Evolutionary conservation across 2,888 invertebrate genomes (phyloP), one percentile per base, ranked within the genome.

Genomic region (Cylloceria caligata): DNA sequence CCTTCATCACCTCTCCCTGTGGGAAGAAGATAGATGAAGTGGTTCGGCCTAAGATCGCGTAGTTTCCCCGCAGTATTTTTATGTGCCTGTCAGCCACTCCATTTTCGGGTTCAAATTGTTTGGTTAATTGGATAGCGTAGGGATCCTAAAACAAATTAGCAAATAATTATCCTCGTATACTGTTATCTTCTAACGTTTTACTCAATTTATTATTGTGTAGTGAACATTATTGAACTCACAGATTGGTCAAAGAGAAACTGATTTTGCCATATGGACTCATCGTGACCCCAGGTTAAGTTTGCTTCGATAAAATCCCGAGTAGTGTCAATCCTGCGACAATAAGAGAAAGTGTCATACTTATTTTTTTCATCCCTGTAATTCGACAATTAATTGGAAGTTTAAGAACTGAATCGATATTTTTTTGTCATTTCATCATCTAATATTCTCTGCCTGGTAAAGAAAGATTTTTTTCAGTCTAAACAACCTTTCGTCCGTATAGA

Each of bases 211-310:
- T 9, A n/a, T n/a, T n/a, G n/a, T n/a, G n/a, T n/a, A n/a, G n/a
- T n/a, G n/a, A n/a, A n/a, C n/a, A n/a, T n/a, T n/a, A n/a, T n/a
- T 52, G 16, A 11, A 27, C 75, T 71, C 80, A 91, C 92, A 39
- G 85, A 62, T 3, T 87, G 36, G 39, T 91, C 87, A 68, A 92
- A 89, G 27, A 87, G 90, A 24, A 52, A 21, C 6, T 19, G 11
- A 1, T 21, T n/a, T n/a, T n/a, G n/a, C n/a, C n/a, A n/a, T n/a
- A n/a, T n/a, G 30, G 1, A 13, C 3, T 71, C 30, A 68, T 87
- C 84, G 3, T n/a, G 30, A 6, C 91, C 90, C 92, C 92, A 92
- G 0, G 87, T 85, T n/a, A 92, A 80, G 82, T 90, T 91, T 1
- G 87, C 87, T 16, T 85, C 83, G 21, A 92, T 71, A 13, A 92